These are phyloP conservation scores for Leptopterna dolabrata DNA, from an alignment of 2,888 invertebrate genomes.

Conservation along the genomic window DNA sequence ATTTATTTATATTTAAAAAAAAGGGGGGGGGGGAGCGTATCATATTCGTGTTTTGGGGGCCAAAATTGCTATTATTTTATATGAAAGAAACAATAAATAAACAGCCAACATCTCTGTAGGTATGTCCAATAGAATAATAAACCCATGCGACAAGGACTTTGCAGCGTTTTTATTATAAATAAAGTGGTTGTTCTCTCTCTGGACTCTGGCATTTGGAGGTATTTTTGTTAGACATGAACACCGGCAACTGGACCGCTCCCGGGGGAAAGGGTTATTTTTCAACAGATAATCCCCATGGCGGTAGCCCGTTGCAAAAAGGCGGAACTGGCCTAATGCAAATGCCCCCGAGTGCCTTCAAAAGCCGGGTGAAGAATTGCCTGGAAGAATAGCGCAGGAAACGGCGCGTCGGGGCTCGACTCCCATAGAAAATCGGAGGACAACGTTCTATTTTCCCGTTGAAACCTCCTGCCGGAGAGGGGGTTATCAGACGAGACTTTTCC, in stretches of 20 bases:
- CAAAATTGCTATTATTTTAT: too few relatives aligned
- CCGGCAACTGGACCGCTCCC: background rate
- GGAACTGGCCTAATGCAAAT: constrained; percentile 11
- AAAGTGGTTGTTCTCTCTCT: too few relatives aligned
- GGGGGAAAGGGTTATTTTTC: constrained; percentile 4
- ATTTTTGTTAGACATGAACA: background rate
- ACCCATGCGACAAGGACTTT: too few relatives aligned
- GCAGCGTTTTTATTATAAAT: too few relatives aligned
- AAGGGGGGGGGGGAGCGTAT: too few relatives aligned
- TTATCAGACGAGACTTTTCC: background rate
- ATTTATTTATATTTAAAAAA: too few relatives aligned
- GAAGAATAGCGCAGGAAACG: background rate
- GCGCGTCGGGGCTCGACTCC: background rate
- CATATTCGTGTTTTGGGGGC: too few relatives aligned
- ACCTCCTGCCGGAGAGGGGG: background rate
- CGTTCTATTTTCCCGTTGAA: background rate
- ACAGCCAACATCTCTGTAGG: too few relatives aligned
- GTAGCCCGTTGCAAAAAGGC: background rate
- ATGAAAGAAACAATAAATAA: too few relatives aligned
- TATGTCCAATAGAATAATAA: too few relatives aligned
- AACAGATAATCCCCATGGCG: background rate
- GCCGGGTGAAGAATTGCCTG: background rate
- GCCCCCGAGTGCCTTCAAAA: constrained; percentile 7
- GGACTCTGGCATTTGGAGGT: too few relatives aligned
- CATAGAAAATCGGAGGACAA: constrained; percentile 3